phyloP scores from a whole-genome alignment of 2,797 vertebrate genomes.

The Martes flavigula region DNA sequence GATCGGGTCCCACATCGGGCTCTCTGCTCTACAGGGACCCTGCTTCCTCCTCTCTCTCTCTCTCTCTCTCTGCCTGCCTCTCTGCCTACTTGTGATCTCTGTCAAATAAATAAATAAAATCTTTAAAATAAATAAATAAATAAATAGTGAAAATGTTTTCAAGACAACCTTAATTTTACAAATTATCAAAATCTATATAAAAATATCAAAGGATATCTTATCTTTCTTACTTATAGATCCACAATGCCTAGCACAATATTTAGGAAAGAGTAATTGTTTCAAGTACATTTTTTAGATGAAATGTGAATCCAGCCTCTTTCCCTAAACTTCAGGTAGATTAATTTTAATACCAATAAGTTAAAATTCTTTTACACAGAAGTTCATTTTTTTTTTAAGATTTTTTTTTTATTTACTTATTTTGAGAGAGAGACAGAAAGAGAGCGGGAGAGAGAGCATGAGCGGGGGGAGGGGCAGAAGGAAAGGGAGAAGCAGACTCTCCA shows the following conservation, averaged over 20 bases:
- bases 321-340: not conserved
- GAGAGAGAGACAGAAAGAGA: not conserved
- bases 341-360: conserved; percentile 32
- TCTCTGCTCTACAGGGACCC: too few species aligned
- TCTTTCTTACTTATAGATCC: not conserved
- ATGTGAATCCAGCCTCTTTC: not conserved
- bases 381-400: not conserved
- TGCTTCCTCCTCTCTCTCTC: too few species aligned
- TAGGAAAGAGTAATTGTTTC: not conserved
- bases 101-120: too few species aligned
- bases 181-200: not conserved
- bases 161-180: not conserved
- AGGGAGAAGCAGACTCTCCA: not conserved
- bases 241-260: not conserved
- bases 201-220: not conserved
- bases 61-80: too few species aligned
- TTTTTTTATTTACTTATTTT: not conserved
- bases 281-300: not conserved
- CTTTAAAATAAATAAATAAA: too few species aligned
- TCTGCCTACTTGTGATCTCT: too few species aligned
- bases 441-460: not conserved
- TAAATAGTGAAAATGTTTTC: not conserved
- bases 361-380: not conserved
- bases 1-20: too few species aligned
- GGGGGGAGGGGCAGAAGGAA: not conserved